Evolutionary conservation across 2,888 invertebrate species (phyloP).

Genomic region (Achlya flavicornis): DNA sequence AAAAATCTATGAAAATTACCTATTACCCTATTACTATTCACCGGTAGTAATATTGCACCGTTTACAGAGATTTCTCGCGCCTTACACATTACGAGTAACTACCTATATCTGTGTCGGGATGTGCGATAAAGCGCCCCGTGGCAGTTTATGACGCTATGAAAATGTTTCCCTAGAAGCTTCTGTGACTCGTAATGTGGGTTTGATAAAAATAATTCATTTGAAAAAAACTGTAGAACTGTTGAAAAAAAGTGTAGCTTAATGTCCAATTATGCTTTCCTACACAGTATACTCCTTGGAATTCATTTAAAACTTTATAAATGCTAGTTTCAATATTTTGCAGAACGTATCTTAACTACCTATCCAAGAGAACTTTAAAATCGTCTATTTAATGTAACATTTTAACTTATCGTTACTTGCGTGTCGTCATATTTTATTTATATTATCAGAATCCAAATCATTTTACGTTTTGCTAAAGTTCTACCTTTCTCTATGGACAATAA

Average conservation of each 20-base stretch:
- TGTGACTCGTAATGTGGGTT: slow-evolving; percentile 24
- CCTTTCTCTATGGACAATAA: slow-evolving; percentile 8
- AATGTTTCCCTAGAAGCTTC: slow-evolving; percentile 36
- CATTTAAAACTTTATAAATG: no score
- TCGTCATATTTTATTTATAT: slow-evolving; percentile 1
- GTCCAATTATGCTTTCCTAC: no score
- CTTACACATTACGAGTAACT: no score
- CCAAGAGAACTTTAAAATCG: background rate
- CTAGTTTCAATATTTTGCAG: background rate
- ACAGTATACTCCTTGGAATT: no score
- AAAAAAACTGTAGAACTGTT: background rate
- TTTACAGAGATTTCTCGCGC: slow-evolving; percentile 20
- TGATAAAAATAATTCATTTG: background rate
- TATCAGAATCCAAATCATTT: slow-evolving; percentile 4
- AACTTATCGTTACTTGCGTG: background rate
- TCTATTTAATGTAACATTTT: background rate
- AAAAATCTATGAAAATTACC: no score
- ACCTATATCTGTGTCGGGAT: slow-evolving; percentile 37
- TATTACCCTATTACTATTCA: no score
- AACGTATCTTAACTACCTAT: background rate
- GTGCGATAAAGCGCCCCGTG: slow-evolving; percentile 45
- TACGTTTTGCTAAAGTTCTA: slow-evolving; percentile 4
- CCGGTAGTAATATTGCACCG: no score
- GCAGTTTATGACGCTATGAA: slow-evolving; percentile 47
- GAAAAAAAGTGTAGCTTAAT: no score